These are phyloP conservation scores for Nasonia oneida DNA, from an alignment of 2,888 invertebrate species.

Conservation along the genomic window DNA sequence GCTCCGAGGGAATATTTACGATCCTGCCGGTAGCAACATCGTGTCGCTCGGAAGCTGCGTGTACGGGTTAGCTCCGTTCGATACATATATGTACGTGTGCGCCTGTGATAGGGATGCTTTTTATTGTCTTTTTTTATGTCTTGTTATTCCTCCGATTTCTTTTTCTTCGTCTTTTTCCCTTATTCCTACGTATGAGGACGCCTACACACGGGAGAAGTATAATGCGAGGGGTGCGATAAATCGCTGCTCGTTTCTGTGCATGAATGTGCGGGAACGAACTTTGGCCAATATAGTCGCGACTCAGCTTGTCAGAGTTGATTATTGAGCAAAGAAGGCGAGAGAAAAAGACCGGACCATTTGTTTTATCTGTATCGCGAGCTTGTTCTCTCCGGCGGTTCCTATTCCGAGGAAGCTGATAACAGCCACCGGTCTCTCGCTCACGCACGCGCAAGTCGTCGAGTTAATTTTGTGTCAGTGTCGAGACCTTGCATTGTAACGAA, in stretches of 20 bases:
- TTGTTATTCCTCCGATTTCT: neutral
- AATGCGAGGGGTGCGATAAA: slow-evolving; percentile 23
- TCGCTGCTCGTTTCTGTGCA: slow-evolving; percentile 15
- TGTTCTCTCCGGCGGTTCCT: slow-evolving; percentile 64
- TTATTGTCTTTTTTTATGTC: neutral
- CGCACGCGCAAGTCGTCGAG: neutral
- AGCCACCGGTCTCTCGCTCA: slow-evolving; percentile 23
- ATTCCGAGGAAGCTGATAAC: slow-evolving; percentile 73
- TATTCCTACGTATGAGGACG: slow-evolving; percentile 47
- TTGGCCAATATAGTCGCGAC: neutral
- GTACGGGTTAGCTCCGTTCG: slow-evolving; percentile 31
- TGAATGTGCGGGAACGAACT: slow-evolving; percentile 32
- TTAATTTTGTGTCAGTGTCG: slow-evolving; percentile 33
- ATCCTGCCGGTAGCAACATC: slow-evolving; percentile 60
- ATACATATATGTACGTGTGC: slow-evolving; percentile 33
- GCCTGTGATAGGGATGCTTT: slow-evolving; percentile 3
- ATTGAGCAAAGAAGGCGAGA: slow-evolving; percentile 23
- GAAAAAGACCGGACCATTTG: slow-evolving; percentile 67
- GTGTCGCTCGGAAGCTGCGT: slow-evolving; percentile 55
- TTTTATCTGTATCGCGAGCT: slow-evolving; percentile 71
- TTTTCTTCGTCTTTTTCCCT: slow-evolving; percentile 27
- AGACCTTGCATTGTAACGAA: neutral
- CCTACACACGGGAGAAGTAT: slow-evolving; percentile 32
- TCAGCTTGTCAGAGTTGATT: neutral
- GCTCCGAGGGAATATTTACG: slow-evolving; percentile 58